Conservation (phyloP, 2,797 vertebrate genomes). For the Chaunax sp. region DNA sequence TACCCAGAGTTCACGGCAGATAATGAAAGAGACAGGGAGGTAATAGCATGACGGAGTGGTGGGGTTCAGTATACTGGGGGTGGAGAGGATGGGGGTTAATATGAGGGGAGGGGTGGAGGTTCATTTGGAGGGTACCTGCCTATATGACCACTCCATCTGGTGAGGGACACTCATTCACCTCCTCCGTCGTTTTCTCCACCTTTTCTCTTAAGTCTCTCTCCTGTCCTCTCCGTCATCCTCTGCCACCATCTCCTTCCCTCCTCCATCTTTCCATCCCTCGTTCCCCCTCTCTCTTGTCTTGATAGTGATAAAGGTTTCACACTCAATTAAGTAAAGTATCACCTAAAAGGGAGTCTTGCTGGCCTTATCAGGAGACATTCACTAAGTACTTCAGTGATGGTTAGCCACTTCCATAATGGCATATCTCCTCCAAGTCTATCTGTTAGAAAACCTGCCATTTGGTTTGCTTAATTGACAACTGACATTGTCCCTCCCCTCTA, state of each 20-base stretch:
- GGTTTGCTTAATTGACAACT: conserved; percentile 58
- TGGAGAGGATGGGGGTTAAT: conserved; percentile 80
- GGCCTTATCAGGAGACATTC: conserved; percentile 73
- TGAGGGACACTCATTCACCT: conserved; percentile 68
- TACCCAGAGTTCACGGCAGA: conserved; percentile 88
- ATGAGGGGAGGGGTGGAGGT: conserved; percentile 81
- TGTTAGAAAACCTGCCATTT: conserved; percentile 59
- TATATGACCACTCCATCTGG: conserved; percentile 79
- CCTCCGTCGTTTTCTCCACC: conserved; percentile 50
- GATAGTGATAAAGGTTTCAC: conserved; percentile 77
- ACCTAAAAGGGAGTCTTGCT: conserved; percentile 73
- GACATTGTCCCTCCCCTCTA: conserved; percentile 34
- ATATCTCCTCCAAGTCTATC: conserved; percentile 65
- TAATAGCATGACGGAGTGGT: conserved; percentile 88
- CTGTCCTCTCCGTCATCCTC: conserved; percentile 75
- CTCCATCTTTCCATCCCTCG: conserved; percentile 54
- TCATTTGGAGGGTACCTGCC: conserved; percentile 87
- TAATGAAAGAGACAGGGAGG: conserved; percentile 90
- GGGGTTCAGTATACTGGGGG: conserved; percentile 81
- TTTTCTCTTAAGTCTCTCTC: conserved; percentile 62
- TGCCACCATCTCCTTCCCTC: conserved; percentile 36
- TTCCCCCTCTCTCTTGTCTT: conserved; percentile 50
- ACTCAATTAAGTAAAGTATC: conserved; percentile 81
- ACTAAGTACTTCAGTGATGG: conserved; percentile 75
- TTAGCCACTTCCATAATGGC: conserved; percentile 71